Base-by-base conservation (phyloP, 2,888 invertebrate genomes). In the Melanchra persicariae region DNA sequence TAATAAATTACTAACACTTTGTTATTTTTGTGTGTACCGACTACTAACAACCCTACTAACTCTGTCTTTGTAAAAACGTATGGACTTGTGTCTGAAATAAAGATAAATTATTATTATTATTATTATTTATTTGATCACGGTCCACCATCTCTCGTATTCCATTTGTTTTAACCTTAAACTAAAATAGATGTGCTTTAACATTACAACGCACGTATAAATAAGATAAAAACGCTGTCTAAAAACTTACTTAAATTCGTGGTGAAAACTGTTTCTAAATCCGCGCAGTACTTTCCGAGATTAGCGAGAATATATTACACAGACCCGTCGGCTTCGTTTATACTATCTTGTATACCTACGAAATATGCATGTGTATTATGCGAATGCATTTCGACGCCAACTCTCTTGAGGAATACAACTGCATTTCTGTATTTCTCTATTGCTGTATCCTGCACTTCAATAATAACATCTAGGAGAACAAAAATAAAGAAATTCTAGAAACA, bases 211-310 rank as follows among this genome's bases (percentile, higher is more conserved):
- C 10, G 6, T 24, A 19, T 7, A 60, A 55, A 63, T 15, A 22
- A 57, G 7, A 60, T 24, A 34, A 30, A 30, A 52, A 24, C 5
- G 1, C 9, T 30, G 15, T 34, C 22, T 30, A 58, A 79, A 68
- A 68, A 47, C 19, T 37, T 37, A 34, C 40, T 58, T n/a, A 1
- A 66, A 63, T 22, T 34, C 19, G 45, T 24, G 40, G 26, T 55
- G 49, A 61, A 79, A 71, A 79, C 65, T 63, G 61, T 68, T 70
- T 64, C 54, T 58, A 58, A 71, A 81, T 81, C 71, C 64, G 26
- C 17, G n/a, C 55, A 67, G 49, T 58, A 55, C 64, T 81, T 81
- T 58, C 34, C 60, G 19, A 79, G 81, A 77, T 77, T 77, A 81
- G 52, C 70, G 45, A 55, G 67, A 76, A 78, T 75, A 75, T 80